A percentile compares a stretch with the other conserved stretches of the same genome.
Conservation (phyloP, 2,888 invertebrate species). For the Meiosimyza platycephala region DNA sequence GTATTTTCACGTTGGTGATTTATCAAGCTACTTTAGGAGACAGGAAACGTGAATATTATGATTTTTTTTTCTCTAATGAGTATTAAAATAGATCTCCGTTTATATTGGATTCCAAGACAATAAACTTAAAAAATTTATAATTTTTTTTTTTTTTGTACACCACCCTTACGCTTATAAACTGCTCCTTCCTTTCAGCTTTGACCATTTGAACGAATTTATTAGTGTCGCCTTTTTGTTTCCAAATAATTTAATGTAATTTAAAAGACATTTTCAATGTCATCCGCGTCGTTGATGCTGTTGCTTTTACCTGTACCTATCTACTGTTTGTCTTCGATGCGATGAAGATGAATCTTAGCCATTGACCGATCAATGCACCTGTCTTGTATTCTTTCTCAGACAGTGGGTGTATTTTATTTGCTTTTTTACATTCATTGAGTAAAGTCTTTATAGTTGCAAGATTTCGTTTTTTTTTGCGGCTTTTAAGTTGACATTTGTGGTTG, state of each 20-base stretch:
- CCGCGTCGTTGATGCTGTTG: conserved; percentile 19
- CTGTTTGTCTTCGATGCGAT: conserved; percentile 1
- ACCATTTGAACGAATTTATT: conserved; percentile 43
- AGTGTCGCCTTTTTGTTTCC: conserved; percentile 46
- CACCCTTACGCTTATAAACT: conserved; percentile 29
- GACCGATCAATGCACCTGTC: conserved; percentile 21
- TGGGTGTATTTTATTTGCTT: conserved; percentile 30
- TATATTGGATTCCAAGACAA: no score
- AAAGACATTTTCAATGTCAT: conserved; percentile 47
- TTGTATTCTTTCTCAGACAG: conserved; percentile 15
- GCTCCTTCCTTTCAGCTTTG: conserved; percentile 8
- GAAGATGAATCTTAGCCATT: neutral
- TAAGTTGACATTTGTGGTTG: conserved; percentile 24
- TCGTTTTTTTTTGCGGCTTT: conserved; percentile 8
- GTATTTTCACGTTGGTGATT: no score
- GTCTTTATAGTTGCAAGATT: no score
- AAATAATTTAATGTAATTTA: conserved; percentile 54
- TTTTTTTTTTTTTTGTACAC: conserved; percentile 19
- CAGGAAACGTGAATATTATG: no score
- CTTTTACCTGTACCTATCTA: neutral
- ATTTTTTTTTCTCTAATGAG: no score
- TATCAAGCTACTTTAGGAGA: no score
- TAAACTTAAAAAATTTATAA: no score
- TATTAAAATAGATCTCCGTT: no score
- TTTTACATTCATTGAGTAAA: neutral